Percentiles rank a stretch among this genome's conserved stretches.
Conservation (phyloP, 2,888 invertebrate species). For the Drosophila putrida region DNA sequence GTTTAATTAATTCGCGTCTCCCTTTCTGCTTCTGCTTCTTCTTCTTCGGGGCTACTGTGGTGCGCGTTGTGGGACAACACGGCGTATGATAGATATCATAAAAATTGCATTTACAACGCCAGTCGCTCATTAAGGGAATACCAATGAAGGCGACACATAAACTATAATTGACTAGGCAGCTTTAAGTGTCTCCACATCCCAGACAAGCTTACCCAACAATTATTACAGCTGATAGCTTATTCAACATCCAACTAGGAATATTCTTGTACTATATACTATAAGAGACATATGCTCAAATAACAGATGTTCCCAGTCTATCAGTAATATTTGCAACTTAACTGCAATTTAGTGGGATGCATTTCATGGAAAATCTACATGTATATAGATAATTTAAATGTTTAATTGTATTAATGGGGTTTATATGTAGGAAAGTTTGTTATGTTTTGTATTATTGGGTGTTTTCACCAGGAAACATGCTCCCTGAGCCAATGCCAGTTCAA, state of each 20-base stretch:
- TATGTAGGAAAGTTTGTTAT: too few relatives aligned
- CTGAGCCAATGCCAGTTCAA: too few relatives aligned
- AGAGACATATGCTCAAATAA: constrained; percentile 23
- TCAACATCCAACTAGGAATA: constrained; percentile 13
- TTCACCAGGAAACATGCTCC: too few relatives aligned
- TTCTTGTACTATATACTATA: neutral
- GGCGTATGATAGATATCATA: constrained; percentile 73
- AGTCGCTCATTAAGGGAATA: constrained; percentile 67
- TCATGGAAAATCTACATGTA: neutral
- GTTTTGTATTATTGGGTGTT: too few relatives aligned
- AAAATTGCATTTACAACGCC: constrained; percentile 71
- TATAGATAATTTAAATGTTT: too few relatives aligned
- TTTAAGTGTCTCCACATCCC: constrained; percentile 26
- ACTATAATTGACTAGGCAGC: constrained; percentile 41
- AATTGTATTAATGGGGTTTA: too few relatives aligned
- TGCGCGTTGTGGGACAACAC: constrained; percentile 39
- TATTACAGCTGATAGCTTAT: constrained; percentile 39
- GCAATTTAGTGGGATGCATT: neutral
- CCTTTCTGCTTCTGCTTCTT: neutral
- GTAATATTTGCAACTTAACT: neutral
- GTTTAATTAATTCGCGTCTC: constrained; percentile 65
- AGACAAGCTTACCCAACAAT: constrained; percentile 25
- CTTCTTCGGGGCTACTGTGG: constrained; percentile 26
- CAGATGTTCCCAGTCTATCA: constrained; percentile 27
- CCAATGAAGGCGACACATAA: constrained; percentile 47